Evolutionary conservation across 2,888 invertebrate genomes (phyloP).

Genomic region (Nebria brevicollis): DNA sequence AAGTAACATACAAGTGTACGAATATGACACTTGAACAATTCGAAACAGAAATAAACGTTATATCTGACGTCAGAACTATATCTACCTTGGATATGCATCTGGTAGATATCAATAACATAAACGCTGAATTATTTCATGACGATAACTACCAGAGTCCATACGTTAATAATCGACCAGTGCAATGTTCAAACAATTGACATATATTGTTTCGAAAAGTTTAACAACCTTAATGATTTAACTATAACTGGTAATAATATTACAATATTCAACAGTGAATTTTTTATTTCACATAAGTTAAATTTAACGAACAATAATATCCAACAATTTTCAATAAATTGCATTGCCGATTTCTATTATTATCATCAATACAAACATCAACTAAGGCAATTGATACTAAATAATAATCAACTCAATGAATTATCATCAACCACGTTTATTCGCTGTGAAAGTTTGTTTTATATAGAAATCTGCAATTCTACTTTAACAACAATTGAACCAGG

Average conservation of each 20-base stretch:
- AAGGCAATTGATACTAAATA: conserved; percentile 3
- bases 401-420: conserved; percentile 11
- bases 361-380: not conserved
- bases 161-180: conserved; percentile 21
- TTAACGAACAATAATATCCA: conserved; percentile 3
- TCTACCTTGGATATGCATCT: not conserved
- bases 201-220: not conserved
- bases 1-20: not conserved
- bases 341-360: not conserved
- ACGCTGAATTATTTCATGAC: conserved; percentile 4
- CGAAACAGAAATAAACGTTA: conserved; percentile 9
- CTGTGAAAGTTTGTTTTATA: no score
- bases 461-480: no score
- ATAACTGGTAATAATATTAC: conserved; percentile 21
- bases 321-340: not conserved
- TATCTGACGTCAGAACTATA: not conserved
- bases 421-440: no score
- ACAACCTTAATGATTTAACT: not conserved
- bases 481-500: not conserved
- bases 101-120: not conserved
- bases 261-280: conserved; percentile 15
- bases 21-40: conserved; percentile 8
- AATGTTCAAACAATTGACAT: conserved; percentile 12
- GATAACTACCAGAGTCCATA: not conserved
- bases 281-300: not conserved